Evolutionary conservation across 1,140 invertebrate species (phyloP).

Genomic region (Drosophila santomea): DNA sequence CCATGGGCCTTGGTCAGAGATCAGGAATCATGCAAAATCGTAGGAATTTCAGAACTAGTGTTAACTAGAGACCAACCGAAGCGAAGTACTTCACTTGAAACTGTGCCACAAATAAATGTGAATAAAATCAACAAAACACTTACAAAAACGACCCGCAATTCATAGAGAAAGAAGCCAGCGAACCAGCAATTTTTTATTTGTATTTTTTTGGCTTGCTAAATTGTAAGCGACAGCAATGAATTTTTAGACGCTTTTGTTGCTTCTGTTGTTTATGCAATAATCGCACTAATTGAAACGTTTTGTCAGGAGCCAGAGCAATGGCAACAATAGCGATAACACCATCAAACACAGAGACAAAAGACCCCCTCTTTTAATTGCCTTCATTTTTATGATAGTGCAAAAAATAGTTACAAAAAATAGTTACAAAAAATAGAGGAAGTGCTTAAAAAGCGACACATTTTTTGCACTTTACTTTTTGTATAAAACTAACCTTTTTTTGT

Average conservation of each 20-base stretch:
- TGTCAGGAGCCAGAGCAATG: slow-evolving; percentile 21
- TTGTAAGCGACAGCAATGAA: slow-evolving; percentile 28
- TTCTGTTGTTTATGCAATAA: slow-evolving; percentile 48
- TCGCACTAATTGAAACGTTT: slow-evolving; percentile 52
- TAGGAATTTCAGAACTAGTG: too few relatives aligned
- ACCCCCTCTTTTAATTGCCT: slow-evolving; percentile 19
- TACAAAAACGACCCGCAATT: slow-evolving; percentile 26
- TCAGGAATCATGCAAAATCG: background rate
- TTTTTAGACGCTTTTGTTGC: slow-evolving; percentile 26
- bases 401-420: slow-evolving; percentile 7
- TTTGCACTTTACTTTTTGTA: slow-evolving; percentile 27
- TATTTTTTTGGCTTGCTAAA: background rate
- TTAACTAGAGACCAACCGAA: too few relatives aligned
- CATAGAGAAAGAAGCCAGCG: slow-evolving; percentile 13
- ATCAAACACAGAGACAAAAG: slow-evolving; percentile 28
- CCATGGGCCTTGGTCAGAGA: slow-evolving; percentile 20
- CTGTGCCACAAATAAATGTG: background rate
- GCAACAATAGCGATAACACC: slow-evolving; percentile 37
- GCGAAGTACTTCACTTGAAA: background rate
- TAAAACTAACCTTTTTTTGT: slow-evolving; percentile 49
- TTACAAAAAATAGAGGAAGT: slow-evolving; percentile 12
- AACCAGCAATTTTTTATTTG: slow-evolving; percentile 4
- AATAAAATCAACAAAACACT: slow-evolving; percentile 16
- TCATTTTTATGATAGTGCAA: slow-evolving; percentile 44
- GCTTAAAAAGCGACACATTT: slow-evolving; percentile 18